Evolutionary conservation across 2,888 invertebrate species (phyloP).

Genomic region (Agrilus cyanescens): DNA sequence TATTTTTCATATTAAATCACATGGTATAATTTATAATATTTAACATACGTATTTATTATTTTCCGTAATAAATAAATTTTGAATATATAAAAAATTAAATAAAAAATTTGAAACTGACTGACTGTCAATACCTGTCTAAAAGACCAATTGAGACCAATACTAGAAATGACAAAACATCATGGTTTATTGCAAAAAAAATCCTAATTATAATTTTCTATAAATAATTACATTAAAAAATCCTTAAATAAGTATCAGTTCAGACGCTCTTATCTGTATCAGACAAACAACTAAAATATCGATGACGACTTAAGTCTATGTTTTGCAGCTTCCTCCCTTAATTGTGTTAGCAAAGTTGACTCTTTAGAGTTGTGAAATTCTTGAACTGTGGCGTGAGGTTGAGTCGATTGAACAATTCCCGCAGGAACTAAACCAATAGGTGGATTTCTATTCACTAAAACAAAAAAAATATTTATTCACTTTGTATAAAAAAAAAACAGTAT

Average conservation of each 20-base stretch:
- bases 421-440: constrained; percentile 34
- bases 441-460: constrained; percentile 30
- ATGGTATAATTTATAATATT: no score
- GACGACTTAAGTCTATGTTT: constrained; percentile 16
- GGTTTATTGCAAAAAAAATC: neutral
- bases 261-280: neutral
- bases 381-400: constrained; percentile 31
- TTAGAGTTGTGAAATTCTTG: constrained; percentile 36
- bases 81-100: no score
- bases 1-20: no score
- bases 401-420: constrained; percentile 37
- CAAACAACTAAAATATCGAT: neutral
- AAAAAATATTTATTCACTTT: neutral
- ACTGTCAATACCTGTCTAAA: no score
- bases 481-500: no score
- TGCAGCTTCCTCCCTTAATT: constrained; percentile 33
- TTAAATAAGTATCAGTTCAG: neutral
- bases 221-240: neutral
- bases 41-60: no score
- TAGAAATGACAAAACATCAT: neutral
- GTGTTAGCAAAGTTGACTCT: constrained; percentile 32
- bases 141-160: no score
- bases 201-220: neutral
- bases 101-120: no score
- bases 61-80: no score